These are phyloP conservation scores for Cichlasoma orientale DNA, from an alignment of 2,797 vertebrate species.

Conservation along the genomic window DNA sequence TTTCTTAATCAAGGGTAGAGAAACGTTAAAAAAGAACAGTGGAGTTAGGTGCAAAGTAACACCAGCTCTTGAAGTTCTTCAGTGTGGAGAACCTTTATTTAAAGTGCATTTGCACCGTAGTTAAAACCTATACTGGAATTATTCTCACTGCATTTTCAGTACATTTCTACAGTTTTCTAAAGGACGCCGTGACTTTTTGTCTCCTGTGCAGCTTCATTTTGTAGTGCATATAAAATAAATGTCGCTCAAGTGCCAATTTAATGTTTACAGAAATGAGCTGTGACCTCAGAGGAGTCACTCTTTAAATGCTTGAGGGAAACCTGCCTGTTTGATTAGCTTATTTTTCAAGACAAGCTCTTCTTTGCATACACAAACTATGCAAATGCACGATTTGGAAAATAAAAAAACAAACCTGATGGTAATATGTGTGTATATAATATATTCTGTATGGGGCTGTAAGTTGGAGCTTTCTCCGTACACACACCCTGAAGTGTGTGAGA, in stretches of 20 bases:
- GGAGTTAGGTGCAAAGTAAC: neutral
- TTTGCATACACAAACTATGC: constrained; percentile 60
- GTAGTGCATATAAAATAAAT: neutral
- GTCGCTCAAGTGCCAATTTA: constrained; percentile 31
- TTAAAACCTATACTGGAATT: neutral
- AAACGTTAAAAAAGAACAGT: neutral
- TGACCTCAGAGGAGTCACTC: constrained; percentile 45
- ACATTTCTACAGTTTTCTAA: neutral
- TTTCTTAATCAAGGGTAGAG: neutral
- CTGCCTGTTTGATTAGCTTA: constrained; percentile 36
- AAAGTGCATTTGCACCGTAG: neutral
- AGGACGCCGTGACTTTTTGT: neutral
- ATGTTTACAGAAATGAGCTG: constrained; percentile 10
- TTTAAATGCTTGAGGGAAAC: constrained; percentile 26
- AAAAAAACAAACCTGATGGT: constrained; percentile 30
- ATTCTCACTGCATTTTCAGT: neutral
- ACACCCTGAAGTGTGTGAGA: constrained; percentile 23
- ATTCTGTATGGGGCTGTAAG: constrained; percentile 62
- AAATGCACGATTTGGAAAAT: constrained; percentile 34
- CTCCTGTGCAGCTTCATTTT: neutral
- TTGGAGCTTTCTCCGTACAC: constrained; percentile 29
- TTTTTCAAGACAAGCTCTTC: constrained; percentile 43
- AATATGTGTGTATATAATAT: constrained; percentile 57
- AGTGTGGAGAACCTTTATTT: neutral
- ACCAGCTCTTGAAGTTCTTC: too few relatives aligned